phyloP scores from a whole-genome alignment of 1,140 invertebrate genomes.

The Delia radicum region DNA sequence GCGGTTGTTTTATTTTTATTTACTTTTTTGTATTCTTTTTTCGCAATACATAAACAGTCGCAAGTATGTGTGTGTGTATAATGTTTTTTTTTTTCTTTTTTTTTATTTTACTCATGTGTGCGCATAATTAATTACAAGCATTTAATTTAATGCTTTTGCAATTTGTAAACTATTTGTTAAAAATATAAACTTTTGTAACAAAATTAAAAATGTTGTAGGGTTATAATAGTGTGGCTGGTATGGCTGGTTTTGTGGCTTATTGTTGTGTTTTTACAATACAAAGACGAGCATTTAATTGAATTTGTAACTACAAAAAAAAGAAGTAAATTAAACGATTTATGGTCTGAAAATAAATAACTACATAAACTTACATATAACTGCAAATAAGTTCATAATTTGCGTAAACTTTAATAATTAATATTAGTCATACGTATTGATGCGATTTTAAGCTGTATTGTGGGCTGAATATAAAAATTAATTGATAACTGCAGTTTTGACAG shows the following conservation, averaged over 20 bases:
- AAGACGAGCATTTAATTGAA: not conserved
- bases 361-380: not conserved
- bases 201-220: not conserved
- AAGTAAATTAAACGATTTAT: not conserved
- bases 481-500: no score
- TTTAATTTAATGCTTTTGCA: conserved; percentile 20
- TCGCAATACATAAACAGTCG: no score
- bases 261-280: not conserved
- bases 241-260: not conserved
- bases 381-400: not conserved
- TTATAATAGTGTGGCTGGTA: not conserved
- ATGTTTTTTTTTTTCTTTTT: no score
- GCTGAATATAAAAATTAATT: no score
- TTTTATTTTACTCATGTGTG: not conserved
- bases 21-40: not conserved
- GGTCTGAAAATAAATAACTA: not conserved
- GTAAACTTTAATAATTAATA: not conserved
- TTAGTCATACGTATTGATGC: not conserved
- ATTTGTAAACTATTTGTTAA: conserved; percentile 22
- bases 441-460: no score
- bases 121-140: conserved; percentile 19
- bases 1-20: not conserved
- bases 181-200: conserved; percentile 1
- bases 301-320: no score
- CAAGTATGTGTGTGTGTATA: no score